phyloP scores from a whole-genome alignment of 2,113 vertebrate species.

The Oophaga pumilio region DNA sequence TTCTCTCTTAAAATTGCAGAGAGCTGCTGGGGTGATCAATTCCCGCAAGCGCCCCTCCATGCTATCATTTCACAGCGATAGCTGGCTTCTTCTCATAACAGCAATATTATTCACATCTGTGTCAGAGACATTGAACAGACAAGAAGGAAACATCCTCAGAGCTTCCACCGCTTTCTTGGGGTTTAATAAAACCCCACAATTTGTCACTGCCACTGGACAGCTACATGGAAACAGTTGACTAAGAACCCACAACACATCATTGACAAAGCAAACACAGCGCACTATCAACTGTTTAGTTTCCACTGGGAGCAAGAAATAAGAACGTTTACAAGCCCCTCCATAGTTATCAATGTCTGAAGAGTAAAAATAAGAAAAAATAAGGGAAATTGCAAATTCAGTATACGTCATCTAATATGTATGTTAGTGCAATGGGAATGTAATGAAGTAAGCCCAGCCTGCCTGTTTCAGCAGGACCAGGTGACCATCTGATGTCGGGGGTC shows the following conservation, averaged over 20 bases:
- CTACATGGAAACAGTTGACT: slow-evolving; percentile 7
- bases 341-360: not conserved
- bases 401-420: no score
- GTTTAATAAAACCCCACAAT: slow-evolving; percentile 23
- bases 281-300: not conserved
- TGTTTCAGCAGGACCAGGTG: no score
- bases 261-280: not conserved
- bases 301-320: not conserved
- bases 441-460: no score
- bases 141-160: not conserved
- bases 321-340: not conserved
- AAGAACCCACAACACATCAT: not conserved
- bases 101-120: slow-evolving; percentile 47
- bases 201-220: slow-evolving; percentile 36
- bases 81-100: slow-evolving; percentile 53
- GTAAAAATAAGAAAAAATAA: no score
- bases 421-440: no score
- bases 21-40: slow-evolving; percentile 50
- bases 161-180: slow-evolving; percentile 15
- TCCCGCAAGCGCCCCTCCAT: slow-evolving; percentile 41
- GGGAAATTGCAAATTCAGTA: no score
- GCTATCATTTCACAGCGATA: slow-evolving; percentile 47
- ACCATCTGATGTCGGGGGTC: no score
- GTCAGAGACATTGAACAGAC: slow-evolving; percentile 38
- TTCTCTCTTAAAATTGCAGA: slow-evolving; percentile 34